Conservation (phyloP, 2,113 vertebrate genomes). For the Raja brachyura region DNA sequence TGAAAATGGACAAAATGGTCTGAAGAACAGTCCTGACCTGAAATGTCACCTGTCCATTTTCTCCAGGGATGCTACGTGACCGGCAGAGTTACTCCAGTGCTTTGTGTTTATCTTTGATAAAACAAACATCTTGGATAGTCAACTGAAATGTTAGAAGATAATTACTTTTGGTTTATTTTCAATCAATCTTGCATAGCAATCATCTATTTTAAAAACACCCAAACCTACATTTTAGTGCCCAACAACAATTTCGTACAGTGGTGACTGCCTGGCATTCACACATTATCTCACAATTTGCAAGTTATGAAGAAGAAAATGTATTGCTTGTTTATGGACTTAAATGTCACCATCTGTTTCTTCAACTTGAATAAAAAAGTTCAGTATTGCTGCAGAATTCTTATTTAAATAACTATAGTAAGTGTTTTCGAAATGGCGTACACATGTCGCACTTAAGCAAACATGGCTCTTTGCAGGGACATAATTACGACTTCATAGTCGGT, state of each 20-base stretch:
- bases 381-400: background rate
- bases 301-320: background rate
- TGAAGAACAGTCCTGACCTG: too few relatives aligned
- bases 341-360: background rate
- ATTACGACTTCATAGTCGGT: constrained; percentile 16
- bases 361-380: background rate
- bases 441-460: constrained; percentile 28
- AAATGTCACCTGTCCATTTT: too few relatives aligned
- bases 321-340: background rate
- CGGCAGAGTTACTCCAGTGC: too few relatives aligned
- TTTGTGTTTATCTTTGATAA: background rate
- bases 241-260: background rate
- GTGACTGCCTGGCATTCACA: background rate
- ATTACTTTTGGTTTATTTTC: background rate
- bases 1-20: too few relatives aligned
- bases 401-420: background rate
- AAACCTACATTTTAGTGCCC: background rate
- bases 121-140: background rate
- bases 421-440: background rate
- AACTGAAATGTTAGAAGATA: background rate
- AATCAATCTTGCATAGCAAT: background rate
- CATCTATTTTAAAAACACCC: too few relatives aligned
- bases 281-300: background rate
- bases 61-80: too few relatives aligned
- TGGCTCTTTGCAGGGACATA: background rate